These are phyloP conservation scores for Anguilla megastoma DNA, from an alignment of 2,797 vertebrate genomes.

Conservation along the genomic window DNA sequence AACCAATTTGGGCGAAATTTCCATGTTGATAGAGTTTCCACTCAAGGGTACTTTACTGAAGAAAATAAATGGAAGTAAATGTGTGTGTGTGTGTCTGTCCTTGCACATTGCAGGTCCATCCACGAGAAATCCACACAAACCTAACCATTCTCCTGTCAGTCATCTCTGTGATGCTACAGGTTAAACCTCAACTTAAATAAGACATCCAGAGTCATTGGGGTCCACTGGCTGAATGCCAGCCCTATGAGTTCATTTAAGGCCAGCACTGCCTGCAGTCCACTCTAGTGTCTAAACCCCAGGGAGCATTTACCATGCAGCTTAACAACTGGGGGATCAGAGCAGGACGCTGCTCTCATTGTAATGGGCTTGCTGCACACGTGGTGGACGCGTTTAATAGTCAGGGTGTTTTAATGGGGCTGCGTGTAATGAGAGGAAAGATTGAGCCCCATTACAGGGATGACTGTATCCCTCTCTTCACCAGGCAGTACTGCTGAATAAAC, in stretches of 20 bases:
- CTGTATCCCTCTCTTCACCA: not conserved
- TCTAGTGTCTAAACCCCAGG: not conserved
- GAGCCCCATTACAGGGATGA: not conserved
- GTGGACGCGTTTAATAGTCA: not conserved
- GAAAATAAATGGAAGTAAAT: too few relatives aligned
- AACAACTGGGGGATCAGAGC: not conserved
- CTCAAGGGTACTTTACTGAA: too few relatives aligned
- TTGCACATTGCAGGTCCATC: too few relatives aligned
- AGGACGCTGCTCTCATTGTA: not conserved
- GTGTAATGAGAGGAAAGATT: not conserved
- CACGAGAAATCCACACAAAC: too few relatives aligned
- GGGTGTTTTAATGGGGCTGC: not conserved
- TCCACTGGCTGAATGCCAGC: not conserved
- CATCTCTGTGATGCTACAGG: too few relatives aligned
- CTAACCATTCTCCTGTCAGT: too few relatives aligned
- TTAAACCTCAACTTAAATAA: too few relatives aligned
- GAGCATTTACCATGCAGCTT: not conserved
- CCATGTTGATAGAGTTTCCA: too few relatives aligned
- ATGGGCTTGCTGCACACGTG: not conserved
- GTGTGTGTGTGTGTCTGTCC: too few relatives aligned
- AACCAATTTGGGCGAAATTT: too few relatives aligned
- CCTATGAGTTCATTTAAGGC: not conserved
- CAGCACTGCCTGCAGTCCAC: not conserved
- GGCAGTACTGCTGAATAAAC: not conserved
- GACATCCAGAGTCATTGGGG: too few relatives aligned